Base-by-base conservation (phyloP, 1,140 invertebrate genomes). In the Leptoteleia sp. region DNA sequence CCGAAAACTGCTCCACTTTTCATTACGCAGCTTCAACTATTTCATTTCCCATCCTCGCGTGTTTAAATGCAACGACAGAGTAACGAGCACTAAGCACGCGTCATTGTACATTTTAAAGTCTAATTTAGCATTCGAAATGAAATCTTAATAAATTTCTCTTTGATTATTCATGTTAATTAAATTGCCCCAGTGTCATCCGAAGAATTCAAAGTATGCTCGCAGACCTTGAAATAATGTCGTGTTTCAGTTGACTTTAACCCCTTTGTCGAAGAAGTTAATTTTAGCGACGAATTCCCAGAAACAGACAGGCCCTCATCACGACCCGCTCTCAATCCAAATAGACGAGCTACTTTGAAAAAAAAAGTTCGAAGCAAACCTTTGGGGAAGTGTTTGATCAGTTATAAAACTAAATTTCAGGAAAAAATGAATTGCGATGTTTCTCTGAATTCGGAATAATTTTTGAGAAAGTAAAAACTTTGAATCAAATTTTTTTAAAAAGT, bases 91-190 rank as follows among this genome's bases (percentile, higher is more conserved):
- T 37, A 52, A 52, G 16, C 13, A 12, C 16, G n/a, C 37, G 31
- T 9, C 12, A 55, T 55, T 40, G 35, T 55, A 55, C 11, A 55
- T 11, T 55, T 40, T 42, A 29, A 42, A 29, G 37, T 55, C 52
- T 38, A 27, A 27, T 55, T 55, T 55, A 29, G 4, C 13, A 11
- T 27, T 16, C 12, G 4, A 5, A 22, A 25, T 25, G 12, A 19
- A 38, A 54, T 25, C 12, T 45, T 45, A 11, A 27, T 27, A 27
- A 11, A 54, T 37, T 38, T 25, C 1, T 6, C 37, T 55, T 55
- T 52, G 37, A 42, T 55, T 40, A 55, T 55, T 42, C 19, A 40
- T 17, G 37, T 15, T 29, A 55, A 42, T 40, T 55, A 40, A 54
- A 54, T 38, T 38, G 11, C 17, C 29, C 9, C n/a, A 8, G 16